phyloP scores from a whole-genome alignment of 1,140 invertebrate genomes.

The Platyura marginata region DNA sequence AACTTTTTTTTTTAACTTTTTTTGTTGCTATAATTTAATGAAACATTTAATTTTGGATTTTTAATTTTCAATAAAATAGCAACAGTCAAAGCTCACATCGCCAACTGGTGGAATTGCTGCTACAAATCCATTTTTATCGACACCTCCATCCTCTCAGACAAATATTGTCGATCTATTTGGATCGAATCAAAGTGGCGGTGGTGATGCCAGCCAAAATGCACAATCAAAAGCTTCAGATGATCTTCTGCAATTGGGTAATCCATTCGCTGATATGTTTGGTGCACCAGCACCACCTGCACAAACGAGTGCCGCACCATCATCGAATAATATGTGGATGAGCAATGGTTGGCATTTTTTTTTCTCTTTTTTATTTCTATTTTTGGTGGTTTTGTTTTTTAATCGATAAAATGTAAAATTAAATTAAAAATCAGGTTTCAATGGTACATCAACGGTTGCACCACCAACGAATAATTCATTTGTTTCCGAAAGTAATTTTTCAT shows the following conservation, averaged over 20 bases:
- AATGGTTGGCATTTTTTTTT: conserved; percentile 36
- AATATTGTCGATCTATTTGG: conserved; percentile 66
- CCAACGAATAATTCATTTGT: conserved; percentile 57
- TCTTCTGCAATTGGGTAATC: conserved; percentile 73
- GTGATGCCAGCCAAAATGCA: conserved; percentile 17
- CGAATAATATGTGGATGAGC: conserved; percentile 40
- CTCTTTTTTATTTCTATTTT: conserved; percentile 12
- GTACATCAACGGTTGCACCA: conserved; percentile 24
- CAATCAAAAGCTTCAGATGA: conserved; percentile 67
- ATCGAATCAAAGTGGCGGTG: conserved; percentile 26
- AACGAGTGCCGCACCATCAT: conserved; percentile 24
- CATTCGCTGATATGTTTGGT: conserved; percentile 75
- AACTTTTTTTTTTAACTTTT: conserved; percentile 5
- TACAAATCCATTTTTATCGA: conserved; percentile 66
- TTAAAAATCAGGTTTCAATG: conserved; percentile 2
- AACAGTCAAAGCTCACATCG: conserved; percentile 60
- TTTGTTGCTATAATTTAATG: conserved; percentile 1
- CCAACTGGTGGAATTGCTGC: conserved; percentile 39
- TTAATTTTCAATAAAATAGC: conserved; percentile 22
- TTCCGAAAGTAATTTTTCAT: conserved; percentile 66
- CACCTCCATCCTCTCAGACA: conserved; percentile 34
- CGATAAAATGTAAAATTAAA: conserved; percentile 12
- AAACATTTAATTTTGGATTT: conserved; percentile 7
- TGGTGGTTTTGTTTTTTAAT: too few species aligned
- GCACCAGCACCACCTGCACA: conserved; percentile 23